Conservation (phyloP, 2,113 vertebrate species). For the Rallus limicola region DNA sequence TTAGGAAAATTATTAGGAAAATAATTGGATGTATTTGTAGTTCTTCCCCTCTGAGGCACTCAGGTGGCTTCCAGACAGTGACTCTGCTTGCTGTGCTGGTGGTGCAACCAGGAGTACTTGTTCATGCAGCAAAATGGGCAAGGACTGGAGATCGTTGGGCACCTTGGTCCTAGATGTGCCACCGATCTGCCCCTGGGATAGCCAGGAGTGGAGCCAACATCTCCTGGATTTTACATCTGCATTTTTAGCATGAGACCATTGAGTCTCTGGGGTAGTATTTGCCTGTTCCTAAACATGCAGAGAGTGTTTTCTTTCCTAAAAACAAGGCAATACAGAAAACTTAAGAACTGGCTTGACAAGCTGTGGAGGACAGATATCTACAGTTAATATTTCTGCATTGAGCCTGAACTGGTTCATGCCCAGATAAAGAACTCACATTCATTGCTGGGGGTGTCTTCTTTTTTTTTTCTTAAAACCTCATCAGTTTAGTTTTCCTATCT, state of each 20-base stretch:
- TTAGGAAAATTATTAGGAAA: conserved; percentile 15
- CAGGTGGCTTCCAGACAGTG: fast-evolving
- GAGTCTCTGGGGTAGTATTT: not conserved
- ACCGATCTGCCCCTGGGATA: not conserved
- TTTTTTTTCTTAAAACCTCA: not conserved
- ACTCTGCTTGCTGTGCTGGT: not conserved
- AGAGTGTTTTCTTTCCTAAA: not conserved
- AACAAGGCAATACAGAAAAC: not conserved
- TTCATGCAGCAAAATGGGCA: not conserved
- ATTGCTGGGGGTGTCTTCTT: not conserved
- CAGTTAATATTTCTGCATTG: not conserved
- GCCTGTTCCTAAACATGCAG: not conserved
- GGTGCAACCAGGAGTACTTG: fast-evolving
- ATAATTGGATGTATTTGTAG: not conserved
- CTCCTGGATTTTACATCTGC: not conserved
- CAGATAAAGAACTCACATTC: not conserved
- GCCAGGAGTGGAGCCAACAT: not conserved
- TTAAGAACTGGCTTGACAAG: not conserved
- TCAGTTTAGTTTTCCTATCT: not conserved
- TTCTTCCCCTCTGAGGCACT: not conserved
- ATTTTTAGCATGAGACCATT: not conserved
- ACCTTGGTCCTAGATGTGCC: not conserved
- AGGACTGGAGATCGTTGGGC: fast-evolving
- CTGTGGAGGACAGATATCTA: not conserved
- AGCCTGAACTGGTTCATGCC: not conserved